phyloP scores from a whole-genome alignment of 1,140 invertebrate genomes.

The Yoshiicerus persimilis region DNA sequence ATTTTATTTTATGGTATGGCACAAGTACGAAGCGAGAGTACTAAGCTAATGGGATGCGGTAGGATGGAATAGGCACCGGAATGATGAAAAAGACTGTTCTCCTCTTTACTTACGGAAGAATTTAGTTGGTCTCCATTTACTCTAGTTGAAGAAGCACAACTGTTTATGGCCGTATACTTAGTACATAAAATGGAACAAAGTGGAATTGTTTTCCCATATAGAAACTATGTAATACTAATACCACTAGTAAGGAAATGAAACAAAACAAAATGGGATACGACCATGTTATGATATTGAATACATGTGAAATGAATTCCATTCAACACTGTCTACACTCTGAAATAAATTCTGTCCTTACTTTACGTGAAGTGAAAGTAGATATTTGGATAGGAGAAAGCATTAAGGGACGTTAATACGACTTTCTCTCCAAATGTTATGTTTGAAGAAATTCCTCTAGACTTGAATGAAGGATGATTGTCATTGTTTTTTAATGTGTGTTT shows the following conservation, averaged over 20 bases:
- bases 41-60: neutral
- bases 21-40: neutral
- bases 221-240: neutral
- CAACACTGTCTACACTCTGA: too few relatives aligned
- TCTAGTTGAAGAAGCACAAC: neutral
- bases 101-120: neutral
- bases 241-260: neutral
- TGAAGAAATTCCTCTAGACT: neutral
- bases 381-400: neutral
- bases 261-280: neutral
- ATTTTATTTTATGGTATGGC: neutral
- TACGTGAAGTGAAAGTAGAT: neutral
- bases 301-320: neutral
- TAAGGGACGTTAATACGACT: neutral
- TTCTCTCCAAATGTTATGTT: neutral
- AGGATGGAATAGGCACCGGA: neutral
- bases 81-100: neutral
- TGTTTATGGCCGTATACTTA: neutral
- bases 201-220: neutral
- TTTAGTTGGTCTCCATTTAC: neutral
- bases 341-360: neutral
- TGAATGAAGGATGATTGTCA: conserved; percentile 8
- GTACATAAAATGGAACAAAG: neutral
- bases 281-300: neutral
- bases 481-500: neutral